Evolutionary conservation across 2,797 vertebrate species (phyloP), one percentile per base, ranked within the genome.

Genomic region (Helostoma temminkii): DNA sequence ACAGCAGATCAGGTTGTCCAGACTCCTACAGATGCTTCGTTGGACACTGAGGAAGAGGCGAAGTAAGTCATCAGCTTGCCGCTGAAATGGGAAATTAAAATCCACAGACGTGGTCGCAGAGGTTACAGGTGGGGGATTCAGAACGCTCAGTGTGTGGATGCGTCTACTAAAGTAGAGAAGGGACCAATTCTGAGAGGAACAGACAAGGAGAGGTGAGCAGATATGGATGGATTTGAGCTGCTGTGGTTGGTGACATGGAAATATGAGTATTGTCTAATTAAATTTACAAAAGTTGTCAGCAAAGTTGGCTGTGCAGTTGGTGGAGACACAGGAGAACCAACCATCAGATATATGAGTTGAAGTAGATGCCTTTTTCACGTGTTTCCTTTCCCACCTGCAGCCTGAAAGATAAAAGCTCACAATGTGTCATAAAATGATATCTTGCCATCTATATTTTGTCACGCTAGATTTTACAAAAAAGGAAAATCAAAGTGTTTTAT

Each of bases 1-100:
- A 53, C 75, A 69, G 83, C 64, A 73, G 80, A 88, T 81, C 84
- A 80, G 77, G 80, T 85, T 80, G 71, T 86, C 49, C 65, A 9
- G 69, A 56, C 48, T 82, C 77, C 66, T 66, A 12, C 83, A 83
- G 84, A 83, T 66, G 75, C 73, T 76, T 74, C 71, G 42, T 25
- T 11, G 71, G 84, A 86, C 62, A 26, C 73, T 83, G 78, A 85
- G 57, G 76, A 63, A 48, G 36, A 77, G 70, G 73, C 78, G 63
- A 81, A 11, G 82, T 39, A 11, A 67, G 66, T 42, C 22, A 0
- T 18, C 22, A 39, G 34, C 19, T 42, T 50, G 45, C 9, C 18
- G 5, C 15, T 4, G 5, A 56, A 26, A 30, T n/a, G 24, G 21
- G 8, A 43, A 28, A 25, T 18, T 5, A 7, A 19, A 16, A 18